Evolutionary conservation across 2,888 invertebrate genomes (phyloP).

Genomic region (Eilema sororculum): DNA sequence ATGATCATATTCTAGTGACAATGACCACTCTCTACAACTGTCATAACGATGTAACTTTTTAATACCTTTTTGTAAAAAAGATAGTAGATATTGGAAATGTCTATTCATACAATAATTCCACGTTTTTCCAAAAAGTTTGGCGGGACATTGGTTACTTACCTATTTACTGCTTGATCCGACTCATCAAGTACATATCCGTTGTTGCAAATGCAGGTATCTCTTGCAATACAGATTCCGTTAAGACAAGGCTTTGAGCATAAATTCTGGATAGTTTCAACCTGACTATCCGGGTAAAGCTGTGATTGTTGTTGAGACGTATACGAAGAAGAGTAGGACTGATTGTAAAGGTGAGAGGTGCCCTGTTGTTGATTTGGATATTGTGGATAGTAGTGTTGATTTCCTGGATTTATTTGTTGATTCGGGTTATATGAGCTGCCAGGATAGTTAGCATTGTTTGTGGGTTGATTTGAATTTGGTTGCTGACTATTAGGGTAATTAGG

Average conservation of each 20-base stretch:
- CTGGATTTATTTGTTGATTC: slow-evolving; percentile 1
- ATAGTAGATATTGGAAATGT: too few relatives aligned
- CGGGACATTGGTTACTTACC: slow-evolving; percentile 50
- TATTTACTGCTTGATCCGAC: slow-evolving; percentile 64
- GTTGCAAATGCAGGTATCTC: slow-evolving; percentile 86
- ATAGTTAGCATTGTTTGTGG: slow-evolving; percentile 27
- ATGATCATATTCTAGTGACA: too few relatives aligned
- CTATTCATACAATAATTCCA: too few relatives aligned
- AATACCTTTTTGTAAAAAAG: too few relatives aligned
- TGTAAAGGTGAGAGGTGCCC: slow-evolving; percentile 7
- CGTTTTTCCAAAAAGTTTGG: too few relatives aligned
- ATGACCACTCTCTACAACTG: too few relatives aligned
- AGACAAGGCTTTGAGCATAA: slow-evolving; percentile 89
- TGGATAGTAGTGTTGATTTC: slow-evolving; percentile 23
- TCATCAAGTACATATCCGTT: slow-evolving; percentile 81
- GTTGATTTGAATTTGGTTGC: slow-evolving; percentile 28
- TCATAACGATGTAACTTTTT: too few relatives aligned
- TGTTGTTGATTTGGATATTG: slow-evolving; percentile 29
- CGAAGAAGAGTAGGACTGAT: slow-evolving; percentile 21
- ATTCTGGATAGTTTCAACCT: slow-evolving; percentile 27
- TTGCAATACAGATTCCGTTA: slow-evolving; percentile 89
- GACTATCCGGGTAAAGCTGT: slow-evolving; percentile 45
- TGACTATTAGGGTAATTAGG: slow-evolving; percentile 21
- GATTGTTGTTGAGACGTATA: slow-evolving; percentile 21
- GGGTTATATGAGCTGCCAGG: slow-evolving; percentile 27